phyloP scores from a whole-genome alignment of 2,888 invertebrate genomes.

The Pollenia labialis region DNA sequence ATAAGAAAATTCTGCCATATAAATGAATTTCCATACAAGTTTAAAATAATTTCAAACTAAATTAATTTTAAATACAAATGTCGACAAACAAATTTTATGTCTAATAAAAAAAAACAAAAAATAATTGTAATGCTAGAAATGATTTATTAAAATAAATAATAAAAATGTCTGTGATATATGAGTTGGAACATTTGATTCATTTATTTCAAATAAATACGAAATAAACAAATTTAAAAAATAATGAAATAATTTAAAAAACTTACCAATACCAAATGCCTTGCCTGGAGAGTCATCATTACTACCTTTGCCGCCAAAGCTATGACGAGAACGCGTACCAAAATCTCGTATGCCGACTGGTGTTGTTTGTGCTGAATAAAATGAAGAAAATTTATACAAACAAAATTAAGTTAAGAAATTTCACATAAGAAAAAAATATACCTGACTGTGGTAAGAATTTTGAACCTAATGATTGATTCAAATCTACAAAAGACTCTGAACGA shows the following conservation, averaged over 20 bases:
- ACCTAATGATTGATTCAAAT: constrained; percentile 86
- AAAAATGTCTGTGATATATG: constrained; percentile 53
- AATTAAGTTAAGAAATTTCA: neutral
- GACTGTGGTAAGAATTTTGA: constrained; percentile 79
- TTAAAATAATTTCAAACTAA: constrained; percentile 15
- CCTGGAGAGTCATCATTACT: constrained; percentile 86
- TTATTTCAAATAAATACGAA: constrained; percentile 33
- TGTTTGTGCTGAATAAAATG: constrained; percentile 75
- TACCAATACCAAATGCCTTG: constrained; percentile 94
- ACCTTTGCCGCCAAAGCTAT: constrained; percentile 87
- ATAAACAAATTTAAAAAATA: constrained; percentile 44
- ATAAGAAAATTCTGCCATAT: constrained; percentile 32
- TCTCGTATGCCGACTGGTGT: constrained; percentile 76
- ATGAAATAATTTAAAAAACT: constrained; percentile 75
- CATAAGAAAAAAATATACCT: constrained; percentile 76
- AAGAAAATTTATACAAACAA: neutral
- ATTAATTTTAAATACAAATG: neutral
- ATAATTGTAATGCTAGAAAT: constrained; percentile 12
- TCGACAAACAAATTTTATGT: too few species aligned
- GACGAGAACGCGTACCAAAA: constrained; percentile 83
- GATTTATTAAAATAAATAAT: constrained; percentile 30
- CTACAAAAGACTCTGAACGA: constrained; percentile 93
- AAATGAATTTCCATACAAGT: constrained; percentile 38
- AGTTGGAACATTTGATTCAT: constrained; percentile 50
- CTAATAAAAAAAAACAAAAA: neutral